Conservation (phyloP, 2,888 invertebrate genomes). For the Drosophila multiciliata region DNA sequence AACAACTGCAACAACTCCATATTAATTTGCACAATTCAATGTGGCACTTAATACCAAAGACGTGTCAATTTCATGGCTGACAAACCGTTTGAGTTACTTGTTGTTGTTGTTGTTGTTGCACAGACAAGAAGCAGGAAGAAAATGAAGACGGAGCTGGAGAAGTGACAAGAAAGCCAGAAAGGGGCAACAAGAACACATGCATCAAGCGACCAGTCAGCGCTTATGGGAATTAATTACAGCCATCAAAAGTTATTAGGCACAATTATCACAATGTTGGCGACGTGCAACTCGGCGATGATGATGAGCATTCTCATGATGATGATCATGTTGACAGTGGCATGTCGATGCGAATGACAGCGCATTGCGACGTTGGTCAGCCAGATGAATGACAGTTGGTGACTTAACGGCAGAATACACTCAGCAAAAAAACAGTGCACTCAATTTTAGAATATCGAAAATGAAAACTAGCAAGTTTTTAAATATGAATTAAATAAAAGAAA, state of each 20-base stretch:
- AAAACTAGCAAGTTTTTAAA: not conserved
- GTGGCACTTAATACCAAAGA: conserved; percentile 79
- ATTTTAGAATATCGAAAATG: not conserved
- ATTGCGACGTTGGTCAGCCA: conserved; percentile 16
- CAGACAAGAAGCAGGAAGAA: conserved; percentile 2
- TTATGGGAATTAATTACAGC: conserved; percentile 79
- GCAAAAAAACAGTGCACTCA: not conserved
- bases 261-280: conserved; percentile 76
- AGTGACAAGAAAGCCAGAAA: not conserved
- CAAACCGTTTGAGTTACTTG: conserved; percentile 60
- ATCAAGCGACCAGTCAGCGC: conserved; percentile 47
- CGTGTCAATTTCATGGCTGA: conserved; percentile 80
- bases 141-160: not conserved
- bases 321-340: conserved; percentile 11
- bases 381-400: conserved; percentile 25
- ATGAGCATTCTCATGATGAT: conserved; percentile 4
- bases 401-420: not conserved
- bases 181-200: conserved; percentile 34
- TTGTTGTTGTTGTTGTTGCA: conserved; percentile 22
- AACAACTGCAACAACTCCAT: conserved; percentile 42
- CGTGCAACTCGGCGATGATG: conserved; percentile 39
- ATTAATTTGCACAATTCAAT: conserved; percentile 79
- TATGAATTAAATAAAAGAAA: not conserved
- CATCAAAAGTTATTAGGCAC: conserved; percentile 81
- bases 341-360: conserved; percentile 33